Percentiles rank a stretch among this genome's conserved stretches.
Conservation (phyloP, 1,140 invertebrate genomes). For the Drosophila sulfurigaster region DNA sequence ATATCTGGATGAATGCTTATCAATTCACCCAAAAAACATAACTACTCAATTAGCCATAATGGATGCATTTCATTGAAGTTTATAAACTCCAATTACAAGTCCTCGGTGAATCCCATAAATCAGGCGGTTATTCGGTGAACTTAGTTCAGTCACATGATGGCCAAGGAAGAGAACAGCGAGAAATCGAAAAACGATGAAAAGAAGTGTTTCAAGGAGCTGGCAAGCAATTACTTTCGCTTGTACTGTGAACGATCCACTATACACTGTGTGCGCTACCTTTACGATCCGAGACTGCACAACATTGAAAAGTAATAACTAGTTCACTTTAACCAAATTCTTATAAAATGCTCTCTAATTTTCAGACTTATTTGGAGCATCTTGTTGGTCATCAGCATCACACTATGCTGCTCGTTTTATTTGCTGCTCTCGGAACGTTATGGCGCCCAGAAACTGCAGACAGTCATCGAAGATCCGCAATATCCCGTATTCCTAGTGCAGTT, state of each 20-base stretch:
- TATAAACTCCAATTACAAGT: slow-evolving; percentile 36
- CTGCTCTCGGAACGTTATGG: slow-evolving; percentile 66
- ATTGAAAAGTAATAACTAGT: slow-evolving; percentile 56
- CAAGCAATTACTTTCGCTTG: slow-evolving; percentile 59
- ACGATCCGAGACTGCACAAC: slow-evolving; percentile 68
- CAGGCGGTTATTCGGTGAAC: neutral
- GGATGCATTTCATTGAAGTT: slow-evolving; percentile 22
- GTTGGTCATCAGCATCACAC: slow-evolving; percentile 54
- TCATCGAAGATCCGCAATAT: slow-evolving; percentile 89
- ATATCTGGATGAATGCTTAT: slow-evolving; percentile 49
- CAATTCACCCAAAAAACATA: slow-evolving; percentile 57
- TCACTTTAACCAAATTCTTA: neutral
- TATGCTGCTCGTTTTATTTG: slow-evolving; percentile 62
- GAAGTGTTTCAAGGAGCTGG: slow-evolving; percentile 54
- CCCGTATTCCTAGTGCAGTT: slow-evolving; percentile 89
- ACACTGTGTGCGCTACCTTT: slow-evolving; percentile 74
- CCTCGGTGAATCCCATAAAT: slow-evolving; percentile 36
- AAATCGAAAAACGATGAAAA: neutral
- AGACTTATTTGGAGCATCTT: slow-evolving; percentile 69
- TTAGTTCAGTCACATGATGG: slow-evolving; percentile 48
- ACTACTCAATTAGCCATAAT: slow-evolving; percentile 69
- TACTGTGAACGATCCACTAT: slow-evolving; percentile 77
- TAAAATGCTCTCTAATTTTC: neutral
- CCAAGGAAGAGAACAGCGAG: slow-evolving; percentile 23
- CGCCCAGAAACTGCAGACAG: slow-evolving; percentile 79